Evolutionary conservation across 2,113 vertebrate genomes (phyloP).

Genomic region (Manacus vitellinus): DNA sequence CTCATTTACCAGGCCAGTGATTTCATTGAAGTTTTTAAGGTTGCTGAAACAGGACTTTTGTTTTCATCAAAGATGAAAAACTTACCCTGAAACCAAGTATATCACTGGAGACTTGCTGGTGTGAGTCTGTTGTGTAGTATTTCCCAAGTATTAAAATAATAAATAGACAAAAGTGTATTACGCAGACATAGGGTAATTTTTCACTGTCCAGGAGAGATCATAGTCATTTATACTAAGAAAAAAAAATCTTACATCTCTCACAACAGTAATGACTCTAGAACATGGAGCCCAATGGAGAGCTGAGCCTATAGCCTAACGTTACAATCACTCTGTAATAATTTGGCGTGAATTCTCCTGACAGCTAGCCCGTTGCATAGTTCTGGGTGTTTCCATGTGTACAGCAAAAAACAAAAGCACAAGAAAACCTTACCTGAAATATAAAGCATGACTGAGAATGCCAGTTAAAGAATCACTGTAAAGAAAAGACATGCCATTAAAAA

Average conservation of each 20-base stretch:
- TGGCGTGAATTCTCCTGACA: neutral
- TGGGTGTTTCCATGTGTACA: neutral
- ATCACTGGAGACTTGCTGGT: neutral
- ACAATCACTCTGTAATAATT: neutral
- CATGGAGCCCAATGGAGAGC: neutral
- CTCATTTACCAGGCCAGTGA: neutral
- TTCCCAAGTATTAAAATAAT: neutral
- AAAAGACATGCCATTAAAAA: neutral
- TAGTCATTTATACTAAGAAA: neutral
- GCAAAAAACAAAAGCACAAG: rapidly evolving
- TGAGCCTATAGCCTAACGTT: neutral
- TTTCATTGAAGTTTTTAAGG: neutral
- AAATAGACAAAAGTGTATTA: neutral
- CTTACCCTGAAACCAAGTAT: neutral
- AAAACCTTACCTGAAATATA: neutral
- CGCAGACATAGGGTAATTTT: neutral
- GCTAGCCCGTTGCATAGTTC: neutral
- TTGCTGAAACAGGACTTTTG: neutral
- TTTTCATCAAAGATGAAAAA: neutral
- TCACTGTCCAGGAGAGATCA: neutral
- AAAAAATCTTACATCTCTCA: neutral
- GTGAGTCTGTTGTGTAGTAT: neutral
- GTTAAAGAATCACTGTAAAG: neutral
- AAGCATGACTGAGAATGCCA: neutral
- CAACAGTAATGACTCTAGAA: neutral